These are phyloP conservation scores for Molanna angustata DNA, from an alignment of 2,888 invertebrate species.

Conservation along the genomic window DNA sequence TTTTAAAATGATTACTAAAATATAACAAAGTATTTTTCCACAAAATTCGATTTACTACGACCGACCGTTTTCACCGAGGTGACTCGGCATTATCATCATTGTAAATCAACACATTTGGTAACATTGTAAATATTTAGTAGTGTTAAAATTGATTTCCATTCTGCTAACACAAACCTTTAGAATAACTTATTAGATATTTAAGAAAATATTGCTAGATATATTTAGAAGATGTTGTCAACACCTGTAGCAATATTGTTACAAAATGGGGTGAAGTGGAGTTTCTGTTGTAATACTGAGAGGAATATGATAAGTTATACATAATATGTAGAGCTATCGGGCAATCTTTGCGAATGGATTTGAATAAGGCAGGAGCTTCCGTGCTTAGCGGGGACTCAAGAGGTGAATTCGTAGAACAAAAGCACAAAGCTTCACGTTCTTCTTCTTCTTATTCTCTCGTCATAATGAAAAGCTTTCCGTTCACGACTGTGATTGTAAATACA, in stretches of 20 bases:
- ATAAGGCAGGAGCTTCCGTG: conserved; percentile 26
- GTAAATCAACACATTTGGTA: no score
- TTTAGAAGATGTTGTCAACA: background rate
- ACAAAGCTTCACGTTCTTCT: conserved; percentile 31
- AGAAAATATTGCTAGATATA: conserved; percentile 1
- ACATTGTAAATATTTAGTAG: no score
- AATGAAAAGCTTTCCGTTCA: conserved; percentile 32
- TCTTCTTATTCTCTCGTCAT: conserved; percentile 32
- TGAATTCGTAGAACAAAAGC: conserved; percentile 32
- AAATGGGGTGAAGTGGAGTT: background rate
- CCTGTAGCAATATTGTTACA: background rate
- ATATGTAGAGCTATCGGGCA: conserved; percentile 29
- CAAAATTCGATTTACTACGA: no score
- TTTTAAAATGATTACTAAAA: no score
- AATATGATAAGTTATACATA: conserved; percentile 23
- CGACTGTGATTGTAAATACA: background rate
- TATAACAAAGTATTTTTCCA: no score
- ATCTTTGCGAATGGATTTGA: conserved; percentile 33
- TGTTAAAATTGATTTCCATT: no score
- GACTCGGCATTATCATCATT: no score
- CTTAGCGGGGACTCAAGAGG: conserved; percentile 26
- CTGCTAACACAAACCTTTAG: no score
- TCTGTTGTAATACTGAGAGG: conserved; percentile 7
- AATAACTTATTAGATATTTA: conserved; percentile 6
- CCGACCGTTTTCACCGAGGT: no score